Evolutionary conservation across 64 coral and sea anemone species (phyloP).

Genomic region (Orbicella faveolata): DNA sequence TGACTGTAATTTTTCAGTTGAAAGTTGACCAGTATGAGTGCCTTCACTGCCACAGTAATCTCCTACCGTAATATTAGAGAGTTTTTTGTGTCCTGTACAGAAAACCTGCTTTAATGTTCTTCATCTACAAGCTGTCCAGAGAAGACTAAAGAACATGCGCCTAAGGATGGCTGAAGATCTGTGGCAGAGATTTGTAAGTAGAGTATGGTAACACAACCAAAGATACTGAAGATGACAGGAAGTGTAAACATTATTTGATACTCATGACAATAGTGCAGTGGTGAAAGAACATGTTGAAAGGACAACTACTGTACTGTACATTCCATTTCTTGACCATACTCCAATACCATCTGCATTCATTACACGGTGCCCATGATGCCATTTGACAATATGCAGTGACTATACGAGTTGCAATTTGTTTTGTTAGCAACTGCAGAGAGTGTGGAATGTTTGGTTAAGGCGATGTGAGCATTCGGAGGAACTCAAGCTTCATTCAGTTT

Average conservation of each 20-base stretch:
- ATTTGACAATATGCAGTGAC: background rate
- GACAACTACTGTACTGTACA: too few species aligned
- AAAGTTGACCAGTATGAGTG: too few species aligned
- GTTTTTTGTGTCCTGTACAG: slow-evolving; percentile 31
- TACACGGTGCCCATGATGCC: background rate
- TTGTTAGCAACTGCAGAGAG: slow-evolving; percentile 64
- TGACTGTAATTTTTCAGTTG: too few species aligned
- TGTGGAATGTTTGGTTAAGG: slow-evolving; percentile 84
- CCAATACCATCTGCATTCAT: too few species aligned
- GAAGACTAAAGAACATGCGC: slow-evolving; percentile 80
- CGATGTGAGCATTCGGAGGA: slow-evolving; percentile 91
- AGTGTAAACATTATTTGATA: background rate
- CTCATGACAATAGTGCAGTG: background rate
- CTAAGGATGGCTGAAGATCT: slow-evolving; percentile 68
- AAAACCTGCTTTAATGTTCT: slow-evolving; percentile 62
- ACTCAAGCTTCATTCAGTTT: slow-evolving; percentile 65
- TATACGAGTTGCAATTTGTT: background rate
- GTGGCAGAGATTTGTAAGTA: slow-evolving; percentile 62
- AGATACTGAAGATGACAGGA: background rate
- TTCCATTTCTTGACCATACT: too few species aligned
- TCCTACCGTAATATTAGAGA: too few species aligned
- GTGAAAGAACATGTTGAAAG: too few species aligned
- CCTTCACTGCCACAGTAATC: too few species aligned
- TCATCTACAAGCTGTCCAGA: slow-evolving; percentile 66
- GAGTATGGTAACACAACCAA: background rate